Percentiles rank a stretch among this genome's conserved stretches.
These are phyloP conservation scores for Bubo bubo DNA, from an alignment of 2,113 vertebrate genomes.

Conservation along the genomic window DNA sequence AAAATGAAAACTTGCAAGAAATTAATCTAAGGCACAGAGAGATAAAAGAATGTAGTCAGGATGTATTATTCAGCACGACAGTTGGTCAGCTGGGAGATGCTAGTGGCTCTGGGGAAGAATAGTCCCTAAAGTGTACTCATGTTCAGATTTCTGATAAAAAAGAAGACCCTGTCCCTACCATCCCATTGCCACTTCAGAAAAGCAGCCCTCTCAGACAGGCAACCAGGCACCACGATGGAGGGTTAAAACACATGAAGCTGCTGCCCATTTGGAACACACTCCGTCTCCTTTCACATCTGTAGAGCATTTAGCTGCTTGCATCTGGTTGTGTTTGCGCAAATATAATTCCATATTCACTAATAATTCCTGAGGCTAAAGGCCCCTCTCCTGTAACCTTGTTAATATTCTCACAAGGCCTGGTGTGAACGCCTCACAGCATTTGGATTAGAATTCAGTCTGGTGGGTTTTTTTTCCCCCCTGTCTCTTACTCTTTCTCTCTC, in stretches of 20 bases:
- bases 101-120: neutral
- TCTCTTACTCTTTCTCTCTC: constrained; percentile 72
- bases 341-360: constrained; percentile 98
- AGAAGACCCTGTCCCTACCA: neutral
- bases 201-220: constrained; percentile 36
- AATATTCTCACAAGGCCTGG: constrained; percentile 86
- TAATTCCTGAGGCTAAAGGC: constrained; percentile 88
- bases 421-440: constrained; percentile 82
- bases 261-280: constrained; percentile 72
- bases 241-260: constrained; percentile 68
- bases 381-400: constrained; percentile 82
- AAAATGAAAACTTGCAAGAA: neutral
- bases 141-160: neutral
- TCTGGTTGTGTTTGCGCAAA: constrained; percentile 97
- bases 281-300: constrained; percentile 84
- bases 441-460: constrained; percentile 82
- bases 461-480: neutral
- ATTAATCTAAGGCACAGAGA: neutral
- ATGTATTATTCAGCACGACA: neutral
- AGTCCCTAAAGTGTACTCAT: neutral
- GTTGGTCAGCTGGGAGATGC: neutral
- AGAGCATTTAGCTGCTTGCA: constrained; percentile 89
- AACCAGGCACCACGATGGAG: constrained; percentile 18
- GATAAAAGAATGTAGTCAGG: neutral
- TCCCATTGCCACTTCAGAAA: constrained; percentile 48